Evolutionary conservation across 2,113 vertebrate species (phyloP), one percentile per base, ranked within the genome.

Genomic region (Cinclus mexicanus): DNA sequence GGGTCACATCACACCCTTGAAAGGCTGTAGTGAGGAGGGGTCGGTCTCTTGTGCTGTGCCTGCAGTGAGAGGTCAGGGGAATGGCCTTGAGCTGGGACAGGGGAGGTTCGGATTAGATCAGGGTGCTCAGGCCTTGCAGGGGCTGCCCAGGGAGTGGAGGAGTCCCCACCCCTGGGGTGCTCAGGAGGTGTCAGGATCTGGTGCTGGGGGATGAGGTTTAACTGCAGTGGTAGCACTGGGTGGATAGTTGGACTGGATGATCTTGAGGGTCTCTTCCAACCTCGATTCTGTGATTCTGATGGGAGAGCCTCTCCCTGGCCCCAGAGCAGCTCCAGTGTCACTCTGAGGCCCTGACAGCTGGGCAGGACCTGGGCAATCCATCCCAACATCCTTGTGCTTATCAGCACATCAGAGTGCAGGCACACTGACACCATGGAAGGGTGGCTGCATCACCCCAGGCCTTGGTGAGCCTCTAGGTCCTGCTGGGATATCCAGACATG

Each of bases 21-120:
- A 7, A 17, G 39, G 18, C 3, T 59, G 25, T 0, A 6, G 20
- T 14, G 35, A 79, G 41, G 11, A 11, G 37, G 14, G 59, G 37
- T 1, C 0, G 0, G 42, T 19, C 7, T 42, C 59, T 4, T 7
- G 9, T 26, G 31, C 59, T 18, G 5, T 14, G 42, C 5, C 49
- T 50, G 59, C 76, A 42, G 50, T 10, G 35, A 81, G 11, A 12
- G 15, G 2, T 1, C 11, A 0, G 8, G 31, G 42, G 5, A 74
- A 65, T 0, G 44, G 37, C 52, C 37, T 15, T 20, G 69, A 52
- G 33, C 35, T 50, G 21, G 26, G 50, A 5, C 59, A 44, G 22
- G 25, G 8, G 12, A 81, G 22, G 10, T 11, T 11, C 37, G 33
- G 18, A 3, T 10, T 0, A 6, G 12, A 15, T 11, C 39, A 65